These are phyloP conservation scores for Lepidurus packardi DNA, from an alignment of 1,140 invertebrate genomes.

Conservation along the genomic window DNA sequence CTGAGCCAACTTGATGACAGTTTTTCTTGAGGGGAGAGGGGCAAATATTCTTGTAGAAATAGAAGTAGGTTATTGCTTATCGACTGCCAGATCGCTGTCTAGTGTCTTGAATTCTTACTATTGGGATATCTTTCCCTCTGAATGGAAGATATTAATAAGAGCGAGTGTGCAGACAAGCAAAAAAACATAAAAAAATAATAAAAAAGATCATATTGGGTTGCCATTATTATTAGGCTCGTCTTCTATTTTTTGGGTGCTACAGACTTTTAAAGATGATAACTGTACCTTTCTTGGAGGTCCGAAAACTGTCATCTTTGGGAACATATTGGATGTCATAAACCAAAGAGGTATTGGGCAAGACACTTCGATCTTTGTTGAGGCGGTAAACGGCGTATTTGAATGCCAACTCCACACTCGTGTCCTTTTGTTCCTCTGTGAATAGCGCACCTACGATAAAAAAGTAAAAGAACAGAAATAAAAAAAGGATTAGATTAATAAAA, in stretches of 20 bases:
- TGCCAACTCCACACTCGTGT: slow-evolving; percentile 73
- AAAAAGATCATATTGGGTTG: slow-evolving; percentile 3
- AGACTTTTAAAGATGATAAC: slow-evolving; percentile 14
- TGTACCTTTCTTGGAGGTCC: slow-evolving; percentile 83
- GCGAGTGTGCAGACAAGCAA: slow-evolving; percentile 30
- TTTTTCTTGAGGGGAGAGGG: too few relatives aligned
- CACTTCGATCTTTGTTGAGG: slow-evolving; percentile 75
- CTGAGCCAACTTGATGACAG: too few relatives aligned
- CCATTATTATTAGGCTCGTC: slow-evolving; percentile 18
- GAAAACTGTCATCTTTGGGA: slow-evolving; percentile 76
- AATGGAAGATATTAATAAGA: not conserved
- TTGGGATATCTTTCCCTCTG: not conserved
- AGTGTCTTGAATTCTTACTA: not conserved
- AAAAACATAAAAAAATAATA: not conserved
- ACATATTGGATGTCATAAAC: slow-evolving; percentile 88
- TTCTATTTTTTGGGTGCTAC: too few relatives aligned
- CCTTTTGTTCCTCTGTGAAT: slow-evolving; percentile 80
- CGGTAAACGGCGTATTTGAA: slow-evolving; percentile 90
- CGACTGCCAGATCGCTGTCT: not conserved
- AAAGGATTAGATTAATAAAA: too few relatives aligned
- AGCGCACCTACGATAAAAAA: slow-evolving; percentile 69
- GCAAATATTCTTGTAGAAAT: not conserved
- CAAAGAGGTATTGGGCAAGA: slow-evolving; percentile 77
- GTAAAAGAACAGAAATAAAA: not conserved
- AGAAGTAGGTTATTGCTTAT: not conserved